Evolutionary conservation across 2,113 vertebrate genomes (phyloP), one percentile per base, ranked within the genome.

Genomic region (Dermatemys mawii): DNA sequence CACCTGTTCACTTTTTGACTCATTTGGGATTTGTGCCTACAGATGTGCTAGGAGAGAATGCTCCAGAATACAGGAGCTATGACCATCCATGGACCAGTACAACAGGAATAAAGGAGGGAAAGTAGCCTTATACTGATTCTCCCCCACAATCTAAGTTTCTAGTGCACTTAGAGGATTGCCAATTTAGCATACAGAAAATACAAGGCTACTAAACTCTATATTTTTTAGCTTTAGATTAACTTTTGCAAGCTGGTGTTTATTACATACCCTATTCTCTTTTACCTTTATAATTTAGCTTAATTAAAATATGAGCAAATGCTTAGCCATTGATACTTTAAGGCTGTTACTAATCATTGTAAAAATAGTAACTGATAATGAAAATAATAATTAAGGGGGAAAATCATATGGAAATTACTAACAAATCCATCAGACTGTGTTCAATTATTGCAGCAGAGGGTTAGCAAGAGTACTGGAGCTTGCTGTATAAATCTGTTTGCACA

Each of bases 401-500:
- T 96, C 94, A 95, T 95, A 91, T 53, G 54, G 93, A 96, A 97
- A 97, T 96, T 93, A 92, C 92, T 94, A 96, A 88, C 87, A 93
- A 88, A 94, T 92, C 94, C 94, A 96, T 97, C 96, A 97, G 91
- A 83, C 75, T 75, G 88, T 93, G 81, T 81, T 95, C 95, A 95
- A 92, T 96, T 93, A 94, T 49, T 96, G 83, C 87, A 96, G 96
- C 78, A 88, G 88, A 97, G 87, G 78, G 91, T 88, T 95, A 93
- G 96, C 82, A 27, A 35, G 93, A 95, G 90, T 91, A 94, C 93
- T 96, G 96, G 78, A 93, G 96, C 90, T 97, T 95, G 96, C 91
- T 73, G 94, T 93, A 84, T 86, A 96, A 97, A 97, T 97, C 96
- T 97, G 78, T 95, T 97, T 97, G 90, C 92, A 89, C 75, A 86